Evolutionary conservation across 2,888 invertebrate genomes (phyloP).

Genomic region (Liposcelis brunnea): DNA sequence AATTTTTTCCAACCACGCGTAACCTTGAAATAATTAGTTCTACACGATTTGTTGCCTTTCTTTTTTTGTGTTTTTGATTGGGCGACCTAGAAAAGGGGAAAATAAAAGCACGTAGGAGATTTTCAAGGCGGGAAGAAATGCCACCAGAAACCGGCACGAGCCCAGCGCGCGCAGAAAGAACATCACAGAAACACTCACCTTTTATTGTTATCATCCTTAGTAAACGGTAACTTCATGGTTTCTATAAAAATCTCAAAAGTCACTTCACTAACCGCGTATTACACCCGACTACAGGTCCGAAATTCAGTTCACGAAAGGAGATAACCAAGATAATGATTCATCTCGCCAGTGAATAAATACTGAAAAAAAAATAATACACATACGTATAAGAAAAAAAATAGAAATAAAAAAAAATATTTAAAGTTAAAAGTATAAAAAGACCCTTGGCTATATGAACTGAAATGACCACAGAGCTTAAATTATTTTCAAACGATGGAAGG

Average conservation of each 20-base stretch:
- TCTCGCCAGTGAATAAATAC: not conserved
- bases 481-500: too few relatives aligned
- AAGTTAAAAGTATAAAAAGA: not conserved
- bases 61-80: too few relatives aligned
- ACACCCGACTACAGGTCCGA: conserved; percentile 9
- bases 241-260: not conserved
- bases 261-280: conserved; percentile 13
- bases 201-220: conserved; percentile 1
- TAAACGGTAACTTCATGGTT: conserved; percentile 7
- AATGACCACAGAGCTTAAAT: not conserved
- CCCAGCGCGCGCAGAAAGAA: too few relatives aligned
- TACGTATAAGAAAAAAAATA: not conserved
- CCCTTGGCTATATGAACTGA: not conserved
- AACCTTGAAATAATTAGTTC: too few relatives aligned
- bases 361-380: not conserved
- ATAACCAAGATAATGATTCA: not conserved
- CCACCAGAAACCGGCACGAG: too few relatives aligned
- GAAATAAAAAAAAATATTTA: not conserved
- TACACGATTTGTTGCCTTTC: too few relatives aligned
- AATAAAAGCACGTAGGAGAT: too few relatives aligned
- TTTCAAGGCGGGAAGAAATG: too few relatives aligned
- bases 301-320: not conserved
- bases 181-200: conserved; percentile 7
- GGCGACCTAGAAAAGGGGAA: too few relatives aligned
- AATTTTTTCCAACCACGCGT: too few relatives aligned